These are phyloP conservation scores for Clepsis dumicolana DNA, from an alignment of 2,888 invertebrate species.

Conservation along the genomic window DNA sequence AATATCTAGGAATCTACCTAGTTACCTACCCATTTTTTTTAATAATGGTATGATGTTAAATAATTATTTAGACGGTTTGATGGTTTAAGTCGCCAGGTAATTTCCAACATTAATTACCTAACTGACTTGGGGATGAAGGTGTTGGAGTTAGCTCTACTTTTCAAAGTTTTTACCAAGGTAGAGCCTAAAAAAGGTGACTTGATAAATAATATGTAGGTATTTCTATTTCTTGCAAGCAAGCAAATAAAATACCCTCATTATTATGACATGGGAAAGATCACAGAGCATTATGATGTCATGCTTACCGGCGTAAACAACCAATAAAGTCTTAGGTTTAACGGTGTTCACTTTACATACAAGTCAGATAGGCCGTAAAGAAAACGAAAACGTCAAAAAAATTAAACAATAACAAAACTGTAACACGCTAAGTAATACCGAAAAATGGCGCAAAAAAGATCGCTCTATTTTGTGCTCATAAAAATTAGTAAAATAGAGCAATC, in stretches of 20 bases:
- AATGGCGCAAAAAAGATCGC: slow-evolving; percentile 53
- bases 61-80: no score
- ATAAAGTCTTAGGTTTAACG: slow-evolving; percentile 9
- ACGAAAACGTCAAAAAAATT: slow-evolving; percentile 17
- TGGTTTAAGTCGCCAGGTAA: no score
- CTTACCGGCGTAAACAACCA: neutral
- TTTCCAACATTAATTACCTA: no score
- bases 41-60: no score
- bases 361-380: neutral
- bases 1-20: no score
- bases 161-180: no score
- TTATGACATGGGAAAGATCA: neutral
- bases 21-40: no score
- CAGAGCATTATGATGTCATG: neutral
- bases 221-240: no score
- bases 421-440: slow-evolving; percentile 35
- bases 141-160: no score
- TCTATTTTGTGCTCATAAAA: slow-evolving; percentile 67
- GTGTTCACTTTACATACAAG: neutral
- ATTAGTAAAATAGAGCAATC: slow-evolving; percentile 73
- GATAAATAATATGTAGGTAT: no score
- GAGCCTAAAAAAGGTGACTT: no score
- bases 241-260: neutral
- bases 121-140: no score
- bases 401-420: slow-evolving; percentile 45